Percentiles rank a stretch among this genome's conserved stretches.
phyloP scores from a whole-genome alignment of 2,113 vertebrate species.

The Cygnus atratus region DNA sequence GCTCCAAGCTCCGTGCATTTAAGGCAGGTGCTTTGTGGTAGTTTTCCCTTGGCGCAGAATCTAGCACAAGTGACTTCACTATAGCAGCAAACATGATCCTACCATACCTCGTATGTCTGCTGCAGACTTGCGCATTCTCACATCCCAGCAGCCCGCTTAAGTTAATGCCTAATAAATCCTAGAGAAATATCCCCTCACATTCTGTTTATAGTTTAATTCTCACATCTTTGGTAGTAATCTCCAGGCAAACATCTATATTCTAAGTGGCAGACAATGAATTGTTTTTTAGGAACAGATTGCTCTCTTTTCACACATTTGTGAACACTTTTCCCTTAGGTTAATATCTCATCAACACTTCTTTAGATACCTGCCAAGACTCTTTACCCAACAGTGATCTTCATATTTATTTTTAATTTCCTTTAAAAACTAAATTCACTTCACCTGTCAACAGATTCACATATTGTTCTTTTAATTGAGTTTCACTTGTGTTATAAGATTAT shows the following conservation, averaged over 20 bases:
- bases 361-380: not conserved
- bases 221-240: not conserved
- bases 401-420: conserved; percentile 10
- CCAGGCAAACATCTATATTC: not conserved
- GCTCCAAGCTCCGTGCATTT: rapidly evolving
- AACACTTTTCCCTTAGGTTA: not conserved
- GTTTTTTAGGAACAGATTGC: not conserved
- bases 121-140: not conserved
- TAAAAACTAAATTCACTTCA: conserved; percentile 16
- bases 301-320: conserved; percentile 1
- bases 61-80: not conserved
- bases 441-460: not conserved
- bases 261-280: not conserved
- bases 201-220: not conserved
- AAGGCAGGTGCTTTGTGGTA: not conserved
- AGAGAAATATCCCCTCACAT: not conserved
- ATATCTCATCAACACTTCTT: not conserved
- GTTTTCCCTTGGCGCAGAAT: not conserved
- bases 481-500: too few species aligned
- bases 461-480: conserved; percentile 42
- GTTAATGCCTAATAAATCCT: not conserved
- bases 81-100: not conserved
- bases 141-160: not conserved
- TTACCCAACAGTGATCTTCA: conserved; percentile 8
- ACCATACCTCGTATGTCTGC: not conserved